Conservation (phyloP, 2,113 vertebrate species). For the Scytalopus superciliaris region DNA sequence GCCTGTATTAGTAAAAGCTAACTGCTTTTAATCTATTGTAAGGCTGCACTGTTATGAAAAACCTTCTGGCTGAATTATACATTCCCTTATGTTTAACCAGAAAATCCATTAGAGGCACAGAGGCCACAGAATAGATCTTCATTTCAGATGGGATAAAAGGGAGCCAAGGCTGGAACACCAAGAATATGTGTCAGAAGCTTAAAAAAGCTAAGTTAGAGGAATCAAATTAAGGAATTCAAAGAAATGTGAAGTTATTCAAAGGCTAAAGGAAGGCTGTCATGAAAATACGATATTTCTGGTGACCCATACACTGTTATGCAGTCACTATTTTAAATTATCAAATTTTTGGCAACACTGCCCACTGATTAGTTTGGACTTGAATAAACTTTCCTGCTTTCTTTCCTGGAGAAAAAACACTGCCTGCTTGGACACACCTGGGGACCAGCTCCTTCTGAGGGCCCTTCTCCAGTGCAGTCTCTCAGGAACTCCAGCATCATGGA, state of each 20-base stretch:
- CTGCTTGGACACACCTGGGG: fast-evolving
- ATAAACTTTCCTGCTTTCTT: background rate
- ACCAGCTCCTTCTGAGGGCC: background rate
- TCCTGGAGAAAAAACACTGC: background rate
- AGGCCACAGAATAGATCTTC: slow-evolving; percentile 40
- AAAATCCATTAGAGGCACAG: slow-evolving; percentile 58
- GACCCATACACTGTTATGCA: background rate
- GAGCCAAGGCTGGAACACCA: background rate
- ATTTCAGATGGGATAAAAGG: slow-evolving; percentile 22
- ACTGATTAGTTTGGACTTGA: background rate
- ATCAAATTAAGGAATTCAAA: slow-evolving; percentile 1
- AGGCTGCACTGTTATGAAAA: background rate
- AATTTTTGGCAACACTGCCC: background rate
- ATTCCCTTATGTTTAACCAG: slow-evolving; percentile 43
- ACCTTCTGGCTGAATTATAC: slow-evolving; percentile 52
- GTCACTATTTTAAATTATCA: background rate
- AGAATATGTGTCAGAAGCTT: background rate
- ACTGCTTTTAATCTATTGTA: slow-evolving; percentile 58
- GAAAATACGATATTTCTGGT: background rate
- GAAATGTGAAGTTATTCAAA: background rate
- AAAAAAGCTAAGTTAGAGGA: background rate
- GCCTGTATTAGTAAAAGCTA: background rate
- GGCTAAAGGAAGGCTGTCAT: background rate
- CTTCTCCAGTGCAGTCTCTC: background rate
- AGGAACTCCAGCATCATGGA: background rate